These are phyloP conservation scores for Drosophila burlai DNA, from an alignment of 1,140 invertebrate species.

Conservation along the genomic window DNA sequence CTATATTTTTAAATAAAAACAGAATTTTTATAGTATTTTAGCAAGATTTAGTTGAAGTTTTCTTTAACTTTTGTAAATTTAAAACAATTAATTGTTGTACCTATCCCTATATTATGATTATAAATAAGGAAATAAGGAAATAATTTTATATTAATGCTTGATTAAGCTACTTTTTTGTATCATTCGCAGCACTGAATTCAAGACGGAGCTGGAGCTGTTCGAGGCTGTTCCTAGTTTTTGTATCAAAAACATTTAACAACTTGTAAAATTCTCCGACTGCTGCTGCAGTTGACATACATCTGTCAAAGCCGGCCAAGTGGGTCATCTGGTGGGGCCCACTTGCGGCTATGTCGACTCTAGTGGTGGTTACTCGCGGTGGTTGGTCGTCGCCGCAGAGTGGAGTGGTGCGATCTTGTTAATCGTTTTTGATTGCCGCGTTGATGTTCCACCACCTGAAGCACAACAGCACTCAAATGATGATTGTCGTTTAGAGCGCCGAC, in stretches of 20 bases:
- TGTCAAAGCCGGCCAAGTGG: conserved; percentile 70
- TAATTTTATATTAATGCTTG: not conserved
- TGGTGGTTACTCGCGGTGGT: conserved; percentile 6
- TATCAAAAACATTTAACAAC: conserved; percentile 82
- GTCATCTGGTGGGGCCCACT: conserved; percentile 49
- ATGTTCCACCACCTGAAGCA: conserved; percentile 70
- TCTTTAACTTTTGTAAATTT: not conserved
- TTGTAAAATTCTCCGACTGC: conserved; percentile 74
- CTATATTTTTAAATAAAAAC: not conserved
- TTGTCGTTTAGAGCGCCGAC: conserved; percentile 67
- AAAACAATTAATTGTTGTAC: fast-evolving
- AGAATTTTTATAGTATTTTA: too few species aligned
- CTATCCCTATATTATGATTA: not conserved
- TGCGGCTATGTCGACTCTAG: conserved; percentile 9
- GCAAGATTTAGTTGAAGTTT: too few species aligned
- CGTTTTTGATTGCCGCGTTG: conserved; percentile 79
- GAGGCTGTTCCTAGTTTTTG: conserved; percentile 68
- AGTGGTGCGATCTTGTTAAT: conserved; percentile 78
- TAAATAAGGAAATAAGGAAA: too few species aligned
- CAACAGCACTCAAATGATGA: conserved; percentile 55
- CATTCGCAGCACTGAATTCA: conserved; percentile 19
- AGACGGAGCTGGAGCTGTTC: conserved; percentile 9
- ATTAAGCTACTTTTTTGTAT: not conserved
- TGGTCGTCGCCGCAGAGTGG: conserved; percentile 19
- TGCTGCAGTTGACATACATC: conserved; percentile 76